Conservation (phyloP, 2,888 invertebrate genomes). For the Drosophila hawaiiensis region DNA sequence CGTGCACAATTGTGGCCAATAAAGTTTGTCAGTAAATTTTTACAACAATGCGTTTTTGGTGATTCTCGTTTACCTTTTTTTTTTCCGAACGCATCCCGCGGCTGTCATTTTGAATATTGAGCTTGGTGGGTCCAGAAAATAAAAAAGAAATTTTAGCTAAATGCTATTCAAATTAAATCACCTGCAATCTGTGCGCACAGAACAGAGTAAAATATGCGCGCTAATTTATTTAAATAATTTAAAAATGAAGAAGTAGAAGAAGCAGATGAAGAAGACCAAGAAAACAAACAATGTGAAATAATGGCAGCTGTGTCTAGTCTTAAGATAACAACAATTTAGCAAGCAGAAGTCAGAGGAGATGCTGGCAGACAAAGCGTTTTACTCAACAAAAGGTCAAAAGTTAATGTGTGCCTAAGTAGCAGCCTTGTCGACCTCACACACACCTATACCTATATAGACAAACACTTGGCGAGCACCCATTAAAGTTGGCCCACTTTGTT, state of each 20-base stretch:
- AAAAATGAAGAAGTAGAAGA: conserved; percentile 37
- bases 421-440: conserved; percentile 41
- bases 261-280: conserved; percentile 16
- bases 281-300: conserved; percentile 42
- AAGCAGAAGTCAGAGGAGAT: conserved; percentile 30
- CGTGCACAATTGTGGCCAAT: conserved; percentile 66
- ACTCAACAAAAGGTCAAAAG: conserved; percentile 74
- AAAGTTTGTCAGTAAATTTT: conserved; percentile 72
- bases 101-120: conserved; percentile 29
- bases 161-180: conserved; percentile 74
- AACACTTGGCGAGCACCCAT: conserved; percentile 43
- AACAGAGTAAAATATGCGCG: conserved; percentile 42
- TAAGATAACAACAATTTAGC: conserved; percentile 64
- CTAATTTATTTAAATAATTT: conserved; percentile 81
- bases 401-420: conserved; percentile 78
- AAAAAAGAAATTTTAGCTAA: conserved; percentile 50
- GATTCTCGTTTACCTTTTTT: conserved; percentile 14
- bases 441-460: conserved; percentile 2
- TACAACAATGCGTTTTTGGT: conserved; percentile 65
- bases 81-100: conserved; percentile 49
- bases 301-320: conserved; percentile 75
- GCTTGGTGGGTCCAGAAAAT: neutral
- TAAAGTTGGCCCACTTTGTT: conserved; percentile 57
- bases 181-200: conserved; percentile 64
- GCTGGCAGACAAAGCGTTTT: conserved; percentile 60